Evolutionary conservation across 2,888 invertebrate genomes (phyloP).

Genomic region (Eretmocerus hayati): DNA sequence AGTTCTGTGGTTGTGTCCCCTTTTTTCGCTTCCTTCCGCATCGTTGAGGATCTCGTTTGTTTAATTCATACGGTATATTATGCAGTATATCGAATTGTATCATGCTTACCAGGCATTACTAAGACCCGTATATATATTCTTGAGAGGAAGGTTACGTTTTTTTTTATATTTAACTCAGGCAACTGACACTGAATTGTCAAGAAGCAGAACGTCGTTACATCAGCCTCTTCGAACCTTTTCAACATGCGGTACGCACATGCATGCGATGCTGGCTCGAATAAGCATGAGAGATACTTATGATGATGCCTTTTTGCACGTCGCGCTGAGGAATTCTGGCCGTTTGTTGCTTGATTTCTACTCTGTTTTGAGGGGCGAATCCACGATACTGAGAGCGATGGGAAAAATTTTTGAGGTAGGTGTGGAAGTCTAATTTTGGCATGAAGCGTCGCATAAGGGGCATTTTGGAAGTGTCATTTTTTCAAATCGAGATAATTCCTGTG

Average conservation of each 20-base stretch:
- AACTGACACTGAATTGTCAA: too few relatives aligned
- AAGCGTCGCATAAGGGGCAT: too few relatives aligned
- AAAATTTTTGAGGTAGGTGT: too few relatives aligned
- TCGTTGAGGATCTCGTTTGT: neutral
- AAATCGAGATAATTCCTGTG: too few relatives aligned
- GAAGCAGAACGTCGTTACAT: constrained; percentile 5
- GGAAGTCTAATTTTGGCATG: too few relatives aligned
- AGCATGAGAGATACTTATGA: neutral
- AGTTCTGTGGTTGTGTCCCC: too few relatives aligned
- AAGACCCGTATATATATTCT: neutral
- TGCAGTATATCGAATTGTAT: constrained; percentile 1
- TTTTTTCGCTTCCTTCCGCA: neutral
- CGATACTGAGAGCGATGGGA: too few relatives aligned
- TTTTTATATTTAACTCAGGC: neutral
- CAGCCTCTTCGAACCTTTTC: neutral
- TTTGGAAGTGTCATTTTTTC: too few relatives aligned
- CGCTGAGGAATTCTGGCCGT: neutral
- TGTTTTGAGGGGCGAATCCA: too few relatives aligned
- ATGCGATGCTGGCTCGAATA: neutral
- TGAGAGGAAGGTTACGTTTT: neutral
- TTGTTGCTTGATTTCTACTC: too few relatives aligned
- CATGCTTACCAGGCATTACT: constrained; percentile 3
- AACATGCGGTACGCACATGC: constrained; percentile 7
- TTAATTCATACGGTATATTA: constrained; percentile 7
- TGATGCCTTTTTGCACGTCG: neutral